Evolutionary conservation across 2,113 vertebrate genomes (phyloP), one percentile per base, ranked within the genome.

Genomic region (Scalopus aquaticus): DNA sequence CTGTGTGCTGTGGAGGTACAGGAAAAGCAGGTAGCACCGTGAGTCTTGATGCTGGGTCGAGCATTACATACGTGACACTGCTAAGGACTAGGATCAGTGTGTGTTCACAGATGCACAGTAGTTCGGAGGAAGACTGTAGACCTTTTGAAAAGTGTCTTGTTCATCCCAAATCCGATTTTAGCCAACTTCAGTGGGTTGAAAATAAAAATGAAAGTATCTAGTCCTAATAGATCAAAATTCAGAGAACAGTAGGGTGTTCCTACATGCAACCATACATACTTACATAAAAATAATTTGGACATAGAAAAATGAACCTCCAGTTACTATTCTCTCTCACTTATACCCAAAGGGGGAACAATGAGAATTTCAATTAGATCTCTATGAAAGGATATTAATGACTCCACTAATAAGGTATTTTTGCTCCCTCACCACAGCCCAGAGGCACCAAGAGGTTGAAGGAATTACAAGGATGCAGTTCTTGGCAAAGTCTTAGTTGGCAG

Each of bases 201-300:
- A 49, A 81, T 44, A 84, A 91, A 77, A 65, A 26, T 30, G 30
- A 62, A 74, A 30, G 16, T 64, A 32, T 77, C 46, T 90, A 56
- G n/a, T 72, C 44, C 22, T 74, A 83, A 95, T 1, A 86, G 72
- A 88, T 67, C 24, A 86, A 86, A 94, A 93, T 81, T 92, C 64
- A 67, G 79, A 72, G 42, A 54, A 56, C 4, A 79, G 24, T 32
- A 6, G 83, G 28, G 12, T 56, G 1, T 32, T 44, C 44, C 44
- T 9, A 44, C 10, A 12, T 49, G 11, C 11, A 49, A 12, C 8
- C 46, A 12, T 49, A 10, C 46, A 49, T 49, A 49, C 46, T 49
- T 49, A 49, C 46, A 49, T 49, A 49, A 49, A 49, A 49, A 39
- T 85, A 76, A 86, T 58, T 80, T 74, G 5, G n/a, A 91, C 30